A percentile compares a stretch with the other conserved stretches of the same genome.
phyloP scores from a whole-genome alignment of 2,888 invertebrate species.

The Allacma fusca region DNA sequence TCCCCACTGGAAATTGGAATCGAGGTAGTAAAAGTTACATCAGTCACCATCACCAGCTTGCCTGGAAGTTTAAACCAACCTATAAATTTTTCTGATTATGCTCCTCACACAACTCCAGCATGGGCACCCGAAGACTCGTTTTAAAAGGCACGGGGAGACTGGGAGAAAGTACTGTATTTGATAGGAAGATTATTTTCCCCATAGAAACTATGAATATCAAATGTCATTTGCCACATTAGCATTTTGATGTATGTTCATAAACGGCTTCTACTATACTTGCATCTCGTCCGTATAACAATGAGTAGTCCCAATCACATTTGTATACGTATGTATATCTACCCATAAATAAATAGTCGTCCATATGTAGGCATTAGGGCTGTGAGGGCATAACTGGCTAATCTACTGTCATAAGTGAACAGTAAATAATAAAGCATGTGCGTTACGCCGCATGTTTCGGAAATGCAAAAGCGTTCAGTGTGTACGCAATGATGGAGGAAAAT shows the following conservation, averaged over 20 bases:
- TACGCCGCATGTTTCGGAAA: too few relatives aligned
- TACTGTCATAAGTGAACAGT: too few relatives aligned
- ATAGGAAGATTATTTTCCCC: slow-evolving; percentile 18
- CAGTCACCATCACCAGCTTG: slow-evolving; percentile 41
- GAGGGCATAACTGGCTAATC: too few relatives aligned
- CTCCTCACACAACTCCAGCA: background rate
- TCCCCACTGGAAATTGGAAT: slow-evolving; percentile 39
- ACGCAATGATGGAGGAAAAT: too few relatives aligned
- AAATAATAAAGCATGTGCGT: too few relatives aligned
- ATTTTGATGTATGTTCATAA: slow-evolving; percentile 25
- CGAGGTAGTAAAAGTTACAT: slow-evolving; percentile 36
- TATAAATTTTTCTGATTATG: slow-evolving; percentile 42
- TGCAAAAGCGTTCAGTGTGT: too few relatives aligned
- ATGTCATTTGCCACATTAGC: slow-evolving; percentile 30
- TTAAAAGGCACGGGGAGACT: background rate
- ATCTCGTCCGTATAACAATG: too few relatives aligned
- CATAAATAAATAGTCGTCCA: too few relatives aligned
- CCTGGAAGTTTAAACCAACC: slow-evolving; percentile 36
- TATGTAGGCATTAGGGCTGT: too few relatives aligned
- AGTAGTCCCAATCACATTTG: too few relatives aligned
- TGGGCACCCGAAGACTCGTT: background rate
- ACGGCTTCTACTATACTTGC: background rate
- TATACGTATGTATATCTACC: too few relatives aligned
- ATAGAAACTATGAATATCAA: slow-evolving; percentile 30
- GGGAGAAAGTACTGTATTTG: slow-evolving; percentile 5